Conservation (phyloP, 2,113 vertebrate species). For the Hyperopisus bebe region DNA sequence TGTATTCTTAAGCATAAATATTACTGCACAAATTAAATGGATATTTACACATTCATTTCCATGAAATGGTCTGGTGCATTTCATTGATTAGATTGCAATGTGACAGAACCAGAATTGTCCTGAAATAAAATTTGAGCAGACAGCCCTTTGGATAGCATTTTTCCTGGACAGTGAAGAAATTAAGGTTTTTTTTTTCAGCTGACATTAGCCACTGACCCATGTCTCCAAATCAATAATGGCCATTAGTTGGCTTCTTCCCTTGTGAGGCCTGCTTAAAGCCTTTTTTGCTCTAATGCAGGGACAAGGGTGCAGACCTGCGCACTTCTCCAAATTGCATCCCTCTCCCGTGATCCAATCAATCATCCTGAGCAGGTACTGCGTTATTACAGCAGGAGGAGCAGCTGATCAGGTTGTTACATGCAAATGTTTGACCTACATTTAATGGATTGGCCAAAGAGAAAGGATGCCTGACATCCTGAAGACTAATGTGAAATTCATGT, state of each 20-base stretch:
- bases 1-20: not conserved
- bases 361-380: not conserved
- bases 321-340: not conserved
- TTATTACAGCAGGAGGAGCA: not conserved
- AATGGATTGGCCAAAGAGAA: slow-evolving; percentile 15
- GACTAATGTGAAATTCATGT: slow-evolving; percentile 1
- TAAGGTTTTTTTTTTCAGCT: not conserved
- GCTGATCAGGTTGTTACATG: slow-evolving; percentile 8
- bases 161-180: not conserved
- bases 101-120: not conserved
- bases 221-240: slow-evolving; percentile 24
- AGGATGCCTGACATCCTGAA: not conserved
- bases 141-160: not conserved
- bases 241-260: slow-evolving; percentile 15
- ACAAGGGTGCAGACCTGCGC: not conserved
- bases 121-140: not conserved
- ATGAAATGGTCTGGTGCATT: not conserved
- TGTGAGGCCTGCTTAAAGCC: not conserved
- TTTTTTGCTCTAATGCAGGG: slow-evolving; percentile 4
- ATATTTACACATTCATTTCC: not conserved
- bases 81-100: not conserved
- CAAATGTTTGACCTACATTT: slow-evolving; percentile 17
- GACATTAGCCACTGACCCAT: slow-evolving; percentile 14
- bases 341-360: slow-evolving; percentile 8
- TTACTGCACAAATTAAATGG: not conserved